Percentiles rank a stretch among this genome's conserved stretches.
Conservation (phyloP, 1,140 invertebrate genomes). For the Sminthurinus signatus region DNA sequence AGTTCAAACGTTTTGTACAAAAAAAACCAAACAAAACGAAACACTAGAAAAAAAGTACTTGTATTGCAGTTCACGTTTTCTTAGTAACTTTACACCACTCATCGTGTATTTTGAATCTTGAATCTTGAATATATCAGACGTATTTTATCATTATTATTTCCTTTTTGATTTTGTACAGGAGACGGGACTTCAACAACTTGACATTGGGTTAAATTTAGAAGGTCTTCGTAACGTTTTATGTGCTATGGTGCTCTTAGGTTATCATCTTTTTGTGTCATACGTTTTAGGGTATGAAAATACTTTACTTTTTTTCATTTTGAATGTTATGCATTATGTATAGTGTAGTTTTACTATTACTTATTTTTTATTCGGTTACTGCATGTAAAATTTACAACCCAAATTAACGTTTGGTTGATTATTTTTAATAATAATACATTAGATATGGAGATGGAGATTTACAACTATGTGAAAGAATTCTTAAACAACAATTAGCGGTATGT, state of each 20-base stretch:
- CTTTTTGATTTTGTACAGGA: slow-evolving; percentile 48
- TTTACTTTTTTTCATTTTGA: no score
- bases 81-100: no score
- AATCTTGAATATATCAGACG: not conserved
- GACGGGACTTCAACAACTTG: slow-evolving; percentile 66
- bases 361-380: no score
- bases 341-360: no score
- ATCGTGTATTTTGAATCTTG: not conserved
- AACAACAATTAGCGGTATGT: slow-evolving; percentile 59
- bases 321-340: no score
- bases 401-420: no score
- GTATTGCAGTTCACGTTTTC: no score
- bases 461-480: slow-evolving; percentile 64
- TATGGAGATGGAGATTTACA: slow-evolving; percentile 68
- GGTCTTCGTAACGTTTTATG: slow-evolving; percentile 75
- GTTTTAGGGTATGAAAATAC: slow-evolving; percentile 75
- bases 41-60: no score
- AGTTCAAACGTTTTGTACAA: no score
- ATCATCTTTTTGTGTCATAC: slow-evolving; percentile 76
- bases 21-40: no score
- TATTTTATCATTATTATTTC: not conserved
- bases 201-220: slow-evolving; percentile 59
- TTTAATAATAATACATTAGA: no score
- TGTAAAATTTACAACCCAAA: no score
- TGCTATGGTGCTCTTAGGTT: slow-evolving; percentile 71